These are phyloP conservation scores for Neofelis nebulosa DNA, from an alignment of 2,113 vertebrate genomes.

Conservation along the genomic window DNA sequence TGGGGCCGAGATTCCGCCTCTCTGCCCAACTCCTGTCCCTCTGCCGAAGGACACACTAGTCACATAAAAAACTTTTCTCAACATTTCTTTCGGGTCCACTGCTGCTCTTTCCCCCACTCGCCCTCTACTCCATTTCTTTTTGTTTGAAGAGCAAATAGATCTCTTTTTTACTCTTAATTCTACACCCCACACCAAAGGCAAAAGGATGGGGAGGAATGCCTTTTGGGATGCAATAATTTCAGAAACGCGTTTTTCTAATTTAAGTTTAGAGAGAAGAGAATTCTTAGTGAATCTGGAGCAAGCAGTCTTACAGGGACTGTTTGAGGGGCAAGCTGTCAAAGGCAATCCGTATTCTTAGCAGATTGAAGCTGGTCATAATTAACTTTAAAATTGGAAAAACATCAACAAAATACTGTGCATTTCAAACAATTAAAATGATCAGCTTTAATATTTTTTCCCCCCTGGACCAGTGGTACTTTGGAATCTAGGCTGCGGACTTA, in stretches of 20 bases:
- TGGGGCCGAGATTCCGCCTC: slow-evolving; percentile 3
- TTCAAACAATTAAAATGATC: slow-evolving; percentile 51
- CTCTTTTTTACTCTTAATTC: background rate
- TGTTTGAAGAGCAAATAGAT: slow-evolving; percentile 62
- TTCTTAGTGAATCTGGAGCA: slow-evolving; percentile 53
- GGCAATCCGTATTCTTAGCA: slow-evolving; percentile 25
- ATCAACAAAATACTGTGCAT: slow-evolving; percentile 39
- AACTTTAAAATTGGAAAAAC: slow-evolving; percentile 61
- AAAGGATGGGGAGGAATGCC: background rate
- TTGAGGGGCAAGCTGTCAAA: slow-evolving; percentile 70
- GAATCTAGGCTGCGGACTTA: slow-evolving; percentile 72
- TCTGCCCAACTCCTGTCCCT: slow-evolving; percentile 19
- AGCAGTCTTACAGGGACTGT: slow-evolving; percentile 18
- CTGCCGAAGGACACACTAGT: slow-evolving; percentile 46
- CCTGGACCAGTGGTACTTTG: slow-evolving; percentile 48
- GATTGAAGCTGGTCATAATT: slow-evolving; percentile 64
- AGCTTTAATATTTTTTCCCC: background rate
- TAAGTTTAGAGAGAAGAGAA: slow-evolving; percentile 61
- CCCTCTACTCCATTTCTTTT: slow-evolving; percentile 50
- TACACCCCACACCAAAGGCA: background rate
- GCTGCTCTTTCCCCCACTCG: background rate
- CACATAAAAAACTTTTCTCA: slow-evolving; percentile 72
- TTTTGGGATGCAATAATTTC: slow-evolving; percentile 40
- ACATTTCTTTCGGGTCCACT: slow-evolving; percentile 4
- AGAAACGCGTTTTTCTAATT: slow-evolving; percentile 54